Evolutionary conservation across 2,113 vertebrate species (phyloP), one percentile per base, ranked within the genome.

Genomic region (Tachysurus vachellii): DNA sequence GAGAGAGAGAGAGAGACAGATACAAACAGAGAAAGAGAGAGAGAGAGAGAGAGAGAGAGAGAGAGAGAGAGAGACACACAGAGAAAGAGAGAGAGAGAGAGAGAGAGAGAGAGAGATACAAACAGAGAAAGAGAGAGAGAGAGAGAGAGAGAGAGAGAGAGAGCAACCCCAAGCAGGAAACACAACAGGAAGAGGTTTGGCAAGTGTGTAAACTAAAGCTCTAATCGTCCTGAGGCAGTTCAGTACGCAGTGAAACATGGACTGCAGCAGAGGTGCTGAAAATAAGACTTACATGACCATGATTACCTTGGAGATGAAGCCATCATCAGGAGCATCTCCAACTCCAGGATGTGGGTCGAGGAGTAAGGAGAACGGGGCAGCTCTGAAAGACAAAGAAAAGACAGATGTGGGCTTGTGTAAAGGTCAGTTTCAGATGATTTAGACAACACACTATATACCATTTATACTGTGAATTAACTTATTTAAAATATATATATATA

Each of bases 211-310:
- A 92, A 91, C 31, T 61, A 8, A 62, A 59, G 82, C 89, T 86
- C 84, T 61, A 73, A 64, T 68, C 47, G 19, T 13, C 17, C 50
- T 31, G n/a, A 11, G 1, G 54, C 28, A 70, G 13, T 31, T 59
- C 26, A 54, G 31, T 31, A 31, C 19, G 3, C 59, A 10, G 68
- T 23, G 26, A 64, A 93, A 79, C 85, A 95, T 94, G 93, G 92
- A 57, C 5, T 80, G 61, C 36, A 36, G 93, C 77, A 88, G 91
- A 79, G 89, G 91, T 54, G 83, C 71, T 19, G 68, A 68, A 50
- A 92, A 83, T 82, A 93, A 92, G 90, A 95, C 93, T 0, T 94
- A 70, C 83, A 91, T 94, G 86, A 95, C 94, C 73, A 94, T 93
- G 42, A 92, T 94, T 57, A 92, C 83, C 12, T 9, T 96, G 75